Evolutionary conservation across 2,888 invertebrate species (phyloP).

Genomic region (Saturnia japonica): DNA sequence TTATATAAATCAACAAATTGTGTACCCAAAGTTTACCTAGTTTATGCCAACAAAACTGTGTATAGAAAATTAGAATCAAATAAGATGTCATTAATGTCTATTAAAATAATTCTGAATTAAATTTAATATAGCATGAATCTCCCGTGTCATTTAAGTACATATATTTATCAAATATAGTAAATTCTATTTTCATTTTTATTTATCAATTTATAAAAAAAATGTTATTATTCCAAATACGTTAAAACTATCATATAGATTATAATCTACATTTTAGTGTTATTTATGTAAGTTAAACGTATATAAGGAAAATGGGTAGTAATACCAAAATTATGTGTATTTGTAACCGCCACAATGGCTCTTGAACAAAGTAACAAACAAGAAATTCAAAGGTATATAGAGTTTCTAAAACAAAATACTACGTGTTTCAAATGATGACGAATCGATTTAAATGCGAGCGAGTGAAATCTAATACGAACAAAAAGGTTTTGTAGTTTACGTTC

Average conservation of each 20-base stretch:
- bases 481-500: background rate
- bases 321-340: background rate
- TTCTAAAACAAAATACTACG: conserved; percentile 11
- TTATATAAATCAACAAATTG: too few species aligned
- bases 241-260: background rate
- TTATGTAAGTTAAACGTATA: background rate
- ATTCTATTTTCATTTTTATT: too few species aligned
- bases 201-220: too few species aligned
- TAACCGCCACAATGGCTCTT: background rate
- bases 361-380: conserved; percentile 1
- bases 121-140: too few species aligned
- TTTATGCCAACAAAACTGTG: too few species aligned
- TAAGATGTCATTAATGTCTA: too few species aligned
- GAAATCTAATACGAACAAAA: conserved; percentile 13
- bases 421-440: conserved; percentile 16
- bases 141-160: too few species aligned
- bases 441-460: conserved; percentile 14
- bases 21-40: too few species aligned
- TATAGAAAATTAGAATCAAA: too few species aligned
- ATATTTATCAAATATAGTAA: too few species aligned
- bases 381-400: background rate
- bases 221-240: too few species aligned
- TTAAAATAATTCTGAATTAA: too few species aligned
- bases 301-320: background rate
- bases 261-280: background rate